These are phyloP conservation scores for Syngnathus acus DNA, from an alignment of 2,797 vertebrate species.

Conservation along the genomic window DNA sequence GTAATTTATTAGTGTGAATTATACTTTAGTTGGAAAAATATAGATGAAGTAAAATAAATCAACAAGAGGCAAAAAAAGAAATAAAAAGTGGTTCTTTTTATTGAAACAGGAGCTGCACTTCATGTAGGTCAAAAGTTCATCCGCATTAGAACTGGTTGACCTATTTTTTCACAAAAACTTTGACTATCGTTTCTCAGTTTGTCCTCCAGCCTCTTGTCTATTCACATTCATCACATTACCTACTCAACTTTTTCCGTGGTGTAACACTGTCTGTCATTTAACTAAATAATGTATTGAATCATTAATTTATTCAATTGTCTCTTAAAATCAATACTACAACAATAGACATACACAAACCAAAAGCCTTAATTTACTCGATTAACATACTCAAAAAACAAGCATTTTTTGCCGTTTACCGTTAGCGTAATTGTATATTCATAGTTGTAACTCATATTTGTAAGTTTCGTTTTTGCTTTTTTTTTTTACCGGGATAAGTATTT, in stretches of 20 bases:
- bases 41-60: neutral
- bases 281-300: neutral
- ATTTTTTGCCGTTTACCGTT: neutral
- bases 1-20: neutral
- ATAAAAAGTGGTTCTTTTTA: neutral
- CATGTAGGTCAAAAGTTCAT: constrained; percentile 79
- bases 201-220: constrained; percentile 36
- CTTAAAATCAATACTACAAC: neutral
- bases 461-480: too few relatives aligned
- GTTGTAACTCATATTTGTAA: too few relatives aligned
- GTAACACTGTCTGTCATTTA: neutral
- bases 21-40: neutral
- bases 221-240: constrained; percentile 32
- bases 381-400: neutral
- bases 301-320: neutral
- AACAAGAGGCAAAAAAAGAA: neutral
- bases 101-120: neutral
- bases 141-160: constrained; percentile 71
- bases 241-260: neutral
- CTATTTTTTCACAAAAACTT: constrained; percentile 66
- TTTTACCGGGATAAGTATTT: too few relatives aligned
- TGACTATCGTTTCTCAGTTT: constrained; percentile 45
- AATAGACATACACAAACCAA: neutral
- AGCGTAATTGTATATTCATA: too few relatives aligned
- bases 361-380: neutral